Evolutionary conservation across 2,797 vertebrate species (phyloP).

Genomic region (Coilia nasus): DNA sequence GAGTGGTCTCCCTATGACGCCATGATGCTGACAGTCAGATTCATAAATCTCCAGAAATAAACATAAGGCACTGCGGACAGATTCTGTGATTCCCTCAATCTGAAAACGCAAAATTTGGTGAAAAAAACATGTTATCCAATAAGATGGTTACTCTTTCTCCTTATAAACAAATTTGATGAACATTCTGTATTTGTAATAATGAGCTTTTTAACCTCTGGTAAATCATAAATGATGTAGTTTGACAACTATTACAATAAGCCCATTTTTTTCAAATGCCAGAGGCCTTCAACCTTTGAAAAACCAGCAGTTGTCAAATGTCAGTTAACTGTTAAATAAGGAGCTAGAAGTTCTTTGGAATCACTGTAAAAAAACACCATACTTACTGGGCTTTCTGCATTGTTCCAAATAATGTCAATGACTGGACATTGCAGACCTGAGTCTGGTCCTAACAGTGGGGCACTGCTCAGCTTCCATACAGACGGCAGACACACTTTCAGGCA

Average conservation of each 20-base stretch:
- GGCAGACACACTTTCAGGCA: constrained; percentile 73
- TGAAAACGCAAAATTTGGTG: constrained; percentile 49
- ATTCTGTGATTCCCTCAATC: constrained; percentile 83
- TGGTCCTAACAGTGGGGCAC: constrained; percentile 65
- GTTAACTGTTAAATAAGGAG: neutral
- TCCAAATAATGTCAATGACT: constrained; percentile 81
- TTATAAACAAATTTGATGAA: too few species aligned
- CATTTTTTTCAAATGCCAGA: too few species aligned
- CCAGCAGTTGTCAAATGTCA: neutral
- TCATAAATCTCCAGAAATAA: constrained; percentile 82
- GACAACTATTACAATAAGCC: too few species aligned
- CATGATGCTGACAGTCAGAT: constrained; percentile 76
- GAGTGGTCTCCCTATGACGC: constrained; percentile 69
- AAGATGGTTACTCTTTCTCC: too few species aligned
- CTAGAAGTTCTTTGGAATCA: neutral
- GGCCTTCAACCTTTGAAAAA: neutral
- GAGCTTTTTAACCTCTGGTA: too few species aligned
- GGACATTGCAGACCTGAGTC: constrained; percentile 61
- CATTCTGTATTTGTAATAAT: too few species aligned
- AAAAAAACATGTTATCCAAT: neutral
- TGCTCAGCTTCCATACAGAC: constrained; percentile 70
- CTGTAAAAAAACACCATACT: constrained; percentile 48
- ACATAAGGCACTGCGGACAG: constrained; percentile 75
- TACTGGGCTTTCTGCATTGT: constrained; percentile 84
- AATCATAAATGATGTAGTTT: too few species aligned